These are phyloP conservation scores for Salticus scenicus DNA, from an alignment of 2,888 invertebrate species.

Conservation along the genomic window DNA sequence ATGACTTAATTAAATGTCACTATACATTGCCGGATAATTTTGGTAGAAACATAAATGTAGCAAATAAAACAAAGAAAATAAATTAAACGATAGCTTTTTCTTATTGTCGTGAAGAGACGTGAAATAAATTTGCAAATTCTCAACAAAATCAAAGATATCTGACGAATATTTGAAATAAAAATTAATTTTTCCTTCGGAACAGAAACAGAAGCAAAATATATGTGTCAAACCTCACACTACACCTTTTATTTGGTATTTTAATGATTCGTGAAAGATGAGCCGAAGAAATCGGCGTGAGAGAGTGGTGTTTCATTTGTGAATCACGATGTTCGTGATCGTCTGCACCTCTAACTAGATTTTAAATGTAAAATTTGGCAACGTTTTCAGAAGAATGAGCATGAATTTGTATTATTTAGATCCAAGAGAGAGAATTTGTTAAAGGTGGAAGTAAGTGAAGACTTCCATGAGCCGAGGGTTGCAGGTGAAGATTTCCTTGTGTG, in stretches of 20 bases:
- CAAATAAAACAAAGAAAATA: too few species aligned
- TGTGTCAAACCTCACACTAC: neutral
- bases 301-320: slow-evolving; percentile 13
- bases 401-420: neutral
- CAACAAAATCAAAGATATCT: too few species aligned
- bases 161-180: too few species aligned
- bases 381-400: neutral
- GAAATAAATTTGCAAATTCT: too few species aligned
- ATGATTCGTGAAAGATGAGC: neutral
- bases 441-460: neutral
- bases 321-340: slow-evolving; percentile 24
- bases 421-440: neutral
- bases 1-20: too few species aligned
- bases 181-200: too few species aligned
- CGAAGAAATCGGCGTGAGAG: slow-evolving; percentile 4
- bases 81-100: too few species aligned
- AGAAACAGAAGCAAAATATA: neutral
- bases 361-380: neutral
- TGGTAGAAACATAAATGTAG: too few species aligned
- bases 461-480: neutral
- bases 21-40: too few species aligned
- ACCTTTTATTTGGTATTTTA: slow-evolving; percentile 7
- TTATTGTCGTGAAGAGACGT: too few species aligned
- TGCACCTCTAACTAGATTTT: slow-evolving; percentile 1
- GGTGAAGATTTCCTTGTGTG: neutral